phyloP scores from a whole-genome alignment of 2,797 vertebrate species.

The Glyptemys insculpta region DNA sequence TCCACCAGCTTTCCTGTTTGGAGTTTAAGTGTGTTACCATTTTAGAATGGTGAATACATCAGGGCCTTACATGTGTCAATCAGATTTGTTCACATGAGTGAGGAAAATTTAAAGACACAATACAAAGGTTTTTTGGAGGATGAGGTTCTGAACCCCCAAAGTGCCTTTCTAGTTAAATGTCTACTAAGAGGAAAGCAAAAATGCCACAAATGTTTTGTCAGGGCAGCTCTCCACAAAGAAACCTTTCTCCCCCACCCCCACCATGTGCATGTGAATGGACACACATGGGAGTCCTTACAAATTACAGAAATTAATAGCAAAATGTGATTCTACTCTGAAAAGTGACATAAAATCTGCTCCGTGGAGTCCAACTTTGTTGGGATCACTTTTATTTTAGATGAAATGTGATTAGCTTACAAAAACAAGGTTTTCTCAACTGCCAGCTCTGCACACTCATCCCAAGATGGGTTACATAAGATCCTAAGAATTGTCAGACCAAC shows the following conservation, averaged over 20 bases:
- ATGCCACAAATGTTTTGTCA: too few relatives aligned
- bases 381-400: accelerated
- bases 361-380: not conserved
- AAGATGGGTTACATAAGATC: accelerated
- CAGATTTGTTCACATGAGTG: not conserved
- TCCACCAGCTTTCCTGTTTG: accelerated
- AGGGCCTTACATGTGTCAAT: accelerated
- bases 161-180: too few relatives aligned
- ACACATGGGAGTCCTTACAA: accelerated
- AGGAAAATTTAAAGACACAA: not conserved
- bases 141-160: not conserved
- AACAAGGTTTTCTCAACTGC: accelerated
- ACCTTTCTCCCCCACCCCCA: too few relatives aligned
- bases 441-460: not conserved
- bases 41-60: accelerated
- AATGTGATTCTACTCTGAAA: accelerated
- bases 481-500: accelerated
- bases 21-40: accelerated
- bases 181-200: too few relatives aligned
- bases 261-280: accelerated
- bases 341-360: accelerated
- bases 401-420: accelerated
- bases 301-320: accelerated
- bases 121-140: not conserved
- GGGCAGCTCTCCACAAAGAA: too few relatives aligned